Evolutionary conservation across 2,888 invertebrate genomes (phyloP), one percentile per base, ranked within the genome.

Genomic region (Eupithecia vulgata): DNA sequence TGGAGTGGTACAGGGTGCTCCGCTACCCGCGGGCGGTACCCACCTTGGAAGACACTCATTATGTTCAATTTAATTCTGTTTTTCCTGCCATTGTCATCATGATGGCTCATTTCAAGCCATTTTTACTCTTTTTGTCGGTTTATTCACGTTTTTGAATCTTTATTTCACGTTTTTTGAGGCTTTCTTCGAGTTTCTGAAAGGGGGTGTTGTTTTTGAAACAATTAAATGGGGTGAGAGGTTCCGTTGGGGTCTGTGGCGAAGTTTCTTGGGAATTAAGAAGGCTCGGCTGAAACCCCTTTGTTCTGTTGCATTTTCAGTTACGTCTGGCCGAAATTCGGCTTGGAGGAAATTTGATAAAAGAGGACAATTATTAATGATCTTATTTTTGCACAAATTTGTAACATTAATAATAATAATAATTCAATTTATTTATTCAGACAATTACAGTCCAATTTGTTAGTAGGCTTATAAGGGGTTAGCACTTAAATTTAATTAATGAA

Each of bases 21-120:
- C 1, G 3, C 17, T 42, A 40, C 61, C 74, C 68, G 30, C 34
- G 61, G 69, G 74, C 57, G 37, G 7, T 48, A 72, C 71, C 45
- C 45, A 45, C 45, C 78, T 83, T 78, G 83, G 86, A 87, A 87
- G 89, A 87, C 85, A 88, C 91, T 93, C 93, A 94, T 93, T 93
- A 94, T 93, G 91, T 93, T 93, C 93, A 93, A 93, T 93, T 94
- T 91, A 88, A 88, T 88, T 85, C 88, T 87, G 90, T 89, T 90
- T 87, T 86, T 77, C 79, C 74, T 70, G 62, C 79, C 75, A 82
- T 83, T 83, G 83, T 83, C 82, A 79, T 77, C 82, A 81, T 84
- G 89, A 91, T 90, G 91, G 90, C 91, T 91, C 91, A 90, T 91
- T 92, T 90, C 85, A 87, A 86, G 87, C 87, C 83, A 83, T 84